Base-by-base conservation (phyloP, 1,140 invertebrate genomes). In the Liolophura sinensis region DNA sequence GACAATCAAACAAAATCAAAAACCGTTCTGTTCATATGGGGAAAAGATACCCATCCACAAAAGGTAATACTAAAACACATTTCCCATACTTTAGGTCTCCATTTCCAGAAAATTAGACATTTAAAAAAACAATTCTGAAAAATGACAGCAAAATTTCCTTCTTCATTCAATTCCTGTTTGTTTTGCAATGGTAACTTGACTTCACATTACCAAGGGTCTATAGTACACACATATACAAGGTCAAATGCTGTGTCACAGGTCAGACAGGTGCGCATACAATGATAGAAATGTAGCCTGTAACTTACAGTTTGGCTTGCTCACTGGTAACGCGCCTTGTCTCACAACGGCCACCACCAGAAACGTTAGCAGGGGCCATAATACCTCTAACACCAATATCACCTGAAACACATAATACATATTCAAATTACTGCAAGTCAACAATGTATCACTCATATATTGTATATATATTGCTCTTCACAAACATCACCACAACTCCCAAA, bases 311-410 rank as follows among this genome's bases (percentile, higher is more conserved):
- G 25, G 25, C 20, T 62, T 67, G 51, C 69, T 46, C 25, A 27
- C 24, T 22, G 73, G 73, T 46, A 67, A 70, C n/a, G 68, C 57
- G 1, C 65, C 73, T 55, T 67, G 58, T 48, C 75, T 54, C 16
- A 77, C 64, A 0, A 77, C 27, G 16, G 73, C 70, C 1, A 77
- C 68, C 5, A 75, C 62, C 11, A 65, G 47, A 57, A 77, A 68
- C 22, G 73, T 70, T 3, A 73, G 64, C 14, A 77, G 24, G 15
- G 75, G 75, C 75, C 75, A 77, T n/a, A 75, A 24, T 27, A 75
- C 65, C 52, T 77, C 73, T 31, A 77, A 62, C 7, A 73, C 18
- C 22, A 75, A 46, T 25, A 73, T 51, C 55, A 69, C 70, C 75
- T 77, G 67, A 68, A 74, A 70, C 24, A 57, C 18, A 66, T 59